Evolutionary conservation across 2,888 invertebrate genomes (phyloP).

Genomic region (Smittia aterrima): DNA sequence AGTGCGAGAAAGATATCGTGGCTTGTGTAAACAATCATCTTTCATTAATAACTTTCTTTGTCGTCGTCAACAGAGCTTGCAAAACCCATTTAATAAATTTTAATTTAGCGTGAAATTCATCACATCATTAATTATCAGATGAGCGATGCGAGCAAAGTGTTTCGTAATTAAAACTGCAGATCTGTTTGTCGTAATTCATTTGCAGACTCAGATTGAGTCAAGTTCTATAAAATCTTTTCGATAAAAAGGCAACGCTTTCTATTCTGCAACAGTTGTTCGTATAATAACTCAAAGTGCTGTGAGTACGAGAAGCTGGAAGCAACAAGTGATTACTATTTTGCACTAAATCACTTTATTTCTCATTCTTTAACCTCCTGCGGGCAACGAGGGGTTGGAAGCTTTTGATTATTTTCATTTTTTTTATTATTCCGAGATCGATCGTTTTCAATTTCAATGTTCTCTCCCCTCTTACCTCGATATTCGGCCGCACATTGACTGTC

Average conservation of each 20-base stretch:
- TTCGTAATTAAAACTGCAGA: constrained; percentile 10
- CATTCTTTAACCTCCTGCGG: not conserved
- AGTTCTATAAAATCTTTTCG: not conserved
- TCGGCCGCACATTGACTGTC: not conserved
- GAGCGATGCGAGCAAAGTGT: not conserved
- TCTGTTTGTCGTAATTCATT: not conserved
- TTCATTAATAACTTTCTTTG: constrained; percentile 29
- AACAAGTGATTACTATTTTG: constrained; percentile 39
- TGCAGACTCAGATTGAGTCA: not conserved
- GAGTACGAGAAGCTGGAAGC: constrained; percentile 22
- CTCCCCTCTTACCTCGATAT: not conserved
- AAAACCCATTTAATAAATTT: constrained; percentile 32
- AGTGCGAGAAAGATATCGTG: too few relatives aligned
- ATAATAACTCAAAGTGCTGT: not conserved
- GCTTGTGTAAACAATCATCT: not conserved
- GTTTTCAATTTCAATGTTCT: not conserved
- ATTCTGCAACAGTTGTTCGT: not conserved
- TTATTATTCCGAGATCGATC: not conserved
- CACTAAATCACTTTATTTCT: constrained; percentile 37
- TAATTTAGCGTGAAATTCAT: constrained; percentile 37
- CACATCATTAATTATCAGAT: constrained; percentile 35
- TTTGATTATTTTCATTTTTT: not conserved
- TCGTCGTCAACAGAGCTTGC: constrained; percentile 17
- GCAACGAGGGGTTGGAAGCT: not conserved
- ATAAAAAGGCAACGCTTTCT: too few relatives aligned